Evolutionary conservation across 1,140 invertebrate species (phyloP), one percentile per base, ranked within the genome.

Genomic region (Gonatopus flavifemur): DNA sequence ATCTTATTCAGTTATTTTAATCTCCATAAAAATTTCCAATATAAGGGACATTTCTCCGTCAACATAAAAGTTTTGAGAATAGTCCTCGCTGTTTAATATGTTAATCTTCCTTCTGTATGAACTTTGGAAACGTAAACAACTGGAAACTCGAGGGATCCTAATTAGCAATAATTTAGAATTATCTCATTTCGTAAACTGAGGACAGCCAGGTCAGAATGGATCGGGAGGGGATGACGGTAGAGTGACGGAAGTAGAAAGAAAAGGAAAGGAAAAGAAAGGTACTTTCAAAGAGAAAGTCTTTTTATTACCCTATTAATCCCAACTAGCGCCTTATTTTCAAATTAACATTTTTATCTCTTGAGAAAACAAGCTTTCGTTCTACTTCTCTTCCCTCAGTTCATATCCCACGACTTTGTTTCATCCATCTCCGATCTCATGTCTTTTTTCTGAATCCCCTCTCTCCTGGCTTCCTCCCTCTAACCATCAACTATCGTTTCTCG

Each of bases 231-330:
- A 20, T 36, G 28, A 53, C 46, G 37, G 52, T 32, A 59, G 42
- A 43, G 43, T 57, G 58, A 57, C 57, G 48, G 55, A 59, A 66
- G 50, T 38, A 52, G 7, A 51, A 55, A 41, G 46, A 55, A 51
- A 37, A 52, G 31, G 52, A 61, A 58, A 62, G 51, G 44, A 65
- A 66, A 56, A 66, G 56, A 63, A 59, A 57, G n/a, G n/a, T 61
- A 58, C 54, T 51, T 35, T 28, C 37, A 42, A 52, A 47, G 53
- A 55, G 67, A 57, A 59, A 60, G 57, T 49, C 62, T 67, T 74
- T 73, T 73, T 74, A 72, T 69, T 70, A 65, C 58, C 66, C 72
- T 70, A 72, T 74, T 74, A 74, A 74, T 73, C 59, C 66, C 68
- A 72, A 70, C 67, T 70, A 70, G 70, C 64, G 58, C 69, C 66